phyloP scores from a whole-genome alignment of 1,140 invertebrate genomes.

The Apis cerana region DNA sequence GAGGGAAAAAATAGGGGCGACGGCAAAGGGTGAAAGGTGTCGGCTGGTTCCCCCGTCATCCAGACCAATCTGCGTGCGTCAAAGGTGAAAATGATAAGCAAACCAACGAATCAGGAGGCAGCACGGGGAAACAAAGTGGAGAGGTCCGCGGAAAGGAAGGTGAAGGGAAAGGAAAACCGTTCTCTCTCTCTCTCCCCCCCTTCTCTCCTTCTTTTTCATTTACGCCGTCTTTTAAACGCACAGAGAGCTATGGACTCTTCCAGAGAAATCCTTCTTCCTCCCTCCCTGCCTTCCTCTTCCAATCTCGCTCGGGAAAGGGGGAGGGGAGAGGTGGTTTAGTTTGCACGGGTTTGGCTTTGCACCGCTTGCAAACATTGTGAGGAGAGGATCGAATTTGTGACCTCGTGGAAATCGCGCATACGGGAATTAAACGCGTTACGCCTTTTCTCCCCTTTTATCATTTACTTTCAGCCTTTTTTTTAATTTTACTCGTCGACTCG shows the following conservation, averaged over 20 bases:
- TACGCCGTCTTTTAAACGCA: conserved; percentile 1
- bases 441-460: no score
- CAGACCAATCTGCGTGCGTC: conserved; percentile 58
- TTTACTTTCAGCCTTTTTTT: no score
- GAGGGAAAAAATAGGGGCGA: not conserved
- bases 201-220: conserved; percentile 7
- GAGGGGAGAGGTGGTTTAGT: no score
- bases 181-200: conserved; percentile 44
- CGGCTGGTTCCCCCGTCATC: conserved; percentile 27
- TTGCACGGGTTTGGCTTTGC: no score
- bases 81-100: conserved; percentile 61
- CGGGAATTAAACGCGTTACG: no score
- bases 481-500: no score
- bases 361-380: no score
- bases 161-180: conserved; percentile 54
- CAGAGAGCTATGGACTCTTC: not conserved
- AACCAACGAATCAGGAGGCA: conserved; percentile 37
- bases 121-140: conserved; percentile 53
- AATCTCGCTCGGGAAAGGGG: not conserved
- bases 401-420: no score
- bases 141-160: conserved; percentile 32
- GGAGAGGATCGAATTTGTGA: no score
- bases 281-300: no score
- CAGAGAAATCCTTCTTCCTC: not conserved
- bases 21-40: conserved; percentile 28